Conservation (phyloP, 2,113 vertebrate genomes). For the Struthidea cinerea region DNA sequence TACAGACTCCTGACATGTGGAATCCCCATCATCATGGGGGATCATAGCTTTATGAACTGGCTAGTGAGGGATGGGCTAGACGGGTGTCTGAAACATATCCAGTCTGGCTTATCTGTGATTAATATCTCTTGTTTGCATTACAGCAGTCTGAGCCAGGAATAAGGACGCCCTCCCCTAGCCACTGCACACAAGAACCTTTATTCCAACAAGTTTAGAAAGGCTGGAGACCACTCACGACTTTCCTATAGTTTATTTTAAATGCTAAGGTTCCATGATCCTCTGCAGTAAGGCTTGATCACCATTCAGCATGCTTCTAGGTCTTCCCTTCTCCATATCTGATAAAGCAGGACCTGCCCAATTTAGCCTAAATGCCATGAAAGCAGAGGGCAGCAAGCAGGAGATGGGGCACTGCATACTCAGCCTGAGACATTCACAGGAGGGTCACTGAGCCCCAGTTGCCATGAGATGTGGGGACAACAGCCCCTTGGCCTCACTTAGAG, state of each 20-base stretch:
- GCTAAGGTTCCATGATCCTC: not conserved
- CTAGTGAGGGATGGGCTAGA: not conserved
- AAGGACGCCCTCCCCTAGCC: not conserved
- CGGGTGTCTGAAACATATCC: not conserved
- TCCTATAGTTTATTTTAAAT: not conserved
- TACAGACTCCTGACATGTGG: not conserved
- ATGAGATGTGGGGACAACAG: fast-evolving
- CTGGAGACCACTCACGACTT: fast-evolving
- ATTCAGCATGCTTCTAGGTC: not conserved
- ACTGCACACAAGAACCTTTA: not conserved
- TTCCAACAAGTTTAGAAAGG: not conserved
- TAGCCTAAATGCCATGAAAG: not conserved
- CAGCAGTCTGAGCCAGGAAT: not conserved
- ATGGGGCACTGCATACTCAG: fast-evolving
- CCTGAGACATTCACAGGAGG: not conserved
- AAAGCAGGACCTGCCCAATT: not conserved
- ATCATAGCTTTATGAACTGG: not conserved
- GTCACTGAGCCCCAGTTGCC: not conserved
- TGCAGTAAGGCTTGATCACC: not conserved
- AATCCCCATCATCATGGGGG: not conserved
- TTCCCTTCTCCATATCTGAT: not conserved
- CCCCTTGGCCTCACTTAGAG: not conserved
- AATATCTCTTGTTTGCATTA: not conserved
- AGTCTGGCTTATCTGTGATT: not conserved
- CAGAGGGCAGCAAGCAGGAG: not conserved